These are phyloP conservation scores for Callimorpha dominula DNA, from an alignment of 2,888 invertebrate genomes.

Conservation along the genomic window DNA sequence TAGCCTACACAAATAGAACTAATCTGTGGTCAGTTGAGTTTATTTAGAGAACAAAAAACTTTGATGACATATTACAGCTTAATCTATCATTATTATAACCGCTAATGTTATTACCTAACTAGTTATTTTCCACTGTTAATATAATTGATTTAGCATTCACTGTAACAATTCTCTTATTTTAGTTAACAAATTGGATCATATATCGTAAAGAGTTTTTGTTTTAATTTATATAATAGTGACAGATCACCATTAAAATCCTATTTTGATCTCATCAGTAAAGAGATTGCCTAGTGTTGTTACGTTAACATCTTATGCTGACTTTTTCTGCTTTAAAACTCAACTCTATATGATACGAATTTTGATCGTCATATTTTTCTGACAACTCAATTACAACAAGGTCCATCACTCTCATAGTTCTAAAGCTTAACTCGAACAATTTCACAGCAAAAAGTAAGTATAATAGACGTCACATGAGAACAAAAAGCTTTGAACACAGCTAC, in stretches of 20 bases:
- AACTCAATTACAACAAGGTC: neutral
- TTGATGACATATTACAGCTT: neutral
- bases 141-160: constrained; percentile 28
- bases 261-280: constrained; percentile 26
- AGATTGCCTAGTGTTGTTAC: constrained; percentile 25
- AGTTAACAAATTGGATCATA: constrained; percentile 19
- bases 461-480: constrained; percentile 49
- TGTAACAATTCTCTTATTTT: constrained; percentile 20
- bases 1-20: neutral
- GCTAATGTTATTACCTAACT: constrained; percentile 22
- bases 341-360: neutral
- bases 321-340: neutral
- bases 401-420: neutral
- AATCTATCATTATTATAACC: neutral
- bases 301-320: neutral
- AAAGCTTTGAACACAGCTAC: constrained; percentile 32
- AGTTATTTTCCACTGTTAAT: constrained; percentile 22
- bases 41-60: neutral
- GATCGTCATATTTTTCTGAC: constrained; percentile 1
- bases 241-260: constrained; percentile 31
- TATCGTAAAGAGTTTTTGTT: neutral
- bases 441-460: constrained; percentile 44
- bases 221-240: constrained; percentile 6
- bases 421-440: constrained; percentile 23
- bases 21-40: neutral